Conservation (phyloP, 2,888 invertebrate species). For the Mantis religiosa region DNA sequence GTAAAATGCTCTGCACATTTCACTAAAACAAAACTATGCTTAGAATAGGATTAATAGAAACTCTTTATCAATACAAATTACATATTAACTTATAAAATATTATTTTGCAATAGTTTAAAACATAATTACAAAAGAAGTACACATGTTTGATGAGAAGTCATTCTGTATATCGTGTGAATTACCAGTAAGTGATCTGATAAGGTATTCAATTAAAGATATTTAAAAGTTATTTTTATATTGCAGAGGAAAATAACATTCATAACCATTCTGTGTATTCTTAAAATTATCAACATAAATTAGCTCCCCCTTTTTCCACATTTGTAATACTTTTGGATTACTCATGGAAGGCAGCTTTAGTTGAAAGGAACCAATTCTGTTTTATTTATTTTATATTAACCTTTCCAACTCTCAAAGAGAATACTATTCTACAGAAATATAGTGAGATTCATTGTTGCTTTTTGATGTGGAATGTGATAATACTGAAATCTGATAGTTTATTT, state of each 20-base stretch:
- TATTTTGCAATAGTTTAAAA: conserved; percentile 9
- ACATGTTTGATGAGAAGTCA: neutral
- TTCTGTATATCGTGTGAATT: neutral
- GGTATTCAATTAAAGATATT: neutral
- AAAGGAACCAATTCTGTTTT: too few species aligned
- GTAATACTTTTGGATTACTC: too few species aligned
- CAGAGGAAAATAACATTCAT: neutral
- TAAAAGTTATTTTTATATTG: neutral
- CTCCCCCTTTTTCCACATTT: too few species aligned
- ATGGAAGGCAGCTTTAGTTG: too few species aligned
- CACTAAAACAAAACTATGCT: neutral
- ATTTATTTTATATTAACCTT: too few species aligned
- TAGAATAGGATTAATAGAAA: conserved; percentile 4
- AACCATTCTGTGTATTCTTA: neutral
- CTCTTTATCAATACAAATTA: conserved; percentile 13
- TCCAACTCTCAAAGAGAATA: too few species aligned
- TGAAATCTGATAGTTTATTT: too few species aligned
- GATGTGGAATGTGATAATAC: too few species aligned
- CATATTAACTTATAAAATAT: conserved; percentile 14
- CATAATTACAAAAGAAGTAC: conserved; percentile 1
- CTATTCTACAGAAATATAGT: too few species aligned
- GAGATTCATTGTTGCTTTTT: too few species aligned
- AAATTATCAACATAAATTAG: too few species aligned
- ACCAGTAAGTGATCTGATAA: neutral
- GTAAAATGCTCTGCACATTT: neutral